These are phyloP conservation scores for Mongoloraphidia duomilia DNA, from an alignment of 2,888 invertebrate genomes.

Conservation along the genomic window DNA sequence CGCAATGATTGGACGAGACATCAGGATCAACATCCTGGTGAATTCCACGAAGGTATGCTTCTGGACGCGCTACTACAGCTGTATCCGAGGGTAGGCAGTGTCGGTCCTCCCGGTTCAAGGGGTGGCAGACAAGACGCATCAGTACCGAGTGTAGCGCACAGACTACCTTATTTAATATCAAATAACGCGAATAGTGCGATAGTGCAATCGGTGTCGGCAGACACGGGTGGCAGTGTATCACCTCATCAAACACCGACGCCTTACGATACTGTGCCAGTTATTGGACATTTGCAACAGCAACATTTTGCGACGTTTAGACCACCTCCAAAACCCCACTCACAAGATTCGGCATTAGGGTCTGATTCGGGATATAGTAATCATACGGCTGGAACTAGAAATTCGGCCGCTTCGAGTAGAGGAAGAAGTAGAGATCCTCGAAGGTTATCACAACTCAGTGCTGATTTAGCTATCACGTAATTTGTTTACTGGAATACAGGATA, in stretches of 20 bases:
- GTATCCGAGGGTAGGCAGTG: conserved; percentile 57
- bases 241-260: conserved; percentile 26
- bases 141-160: conserved; percentile 21
- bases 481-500: too few species aligned
- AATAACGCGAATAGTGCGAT: conserved; percentile 20
- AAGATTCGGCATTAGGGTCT: conserved; percentile 67
- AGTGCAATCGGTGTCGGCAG: conserved; percentile 20
- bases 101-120: conserved; percentile 31
- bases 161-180: conserved; percentile 22
- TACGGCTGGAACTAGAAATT: conserved; percentile 41
- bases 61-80: conserved; percentile 56
- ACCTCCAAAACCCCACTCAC: conserved; percentile 48
- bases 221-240: conserved; percentile 27
- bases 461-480: conserved; percentile 26
- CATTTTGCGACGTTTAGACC: conserved; percentile 38
- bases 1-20: conserved; percentile 32
- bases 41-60: conserved; percentile 69
- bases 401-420: conserved; percentile 24
- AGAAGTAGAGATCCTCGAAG: conserved; percentile 25
- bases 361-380: conserved; percentile 79
- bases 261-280: conserved; percentile 56
- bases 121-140: conserved; percentile 4
- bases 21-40: conserved; percentile 43
- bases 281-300: conserved; percentile 33
- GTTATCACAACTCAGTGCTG: conserved; percentile 30